Base-by-base conservation (phyloP, 2,888 invertebrate genomes). In the Oscheius sp. region DNA sequence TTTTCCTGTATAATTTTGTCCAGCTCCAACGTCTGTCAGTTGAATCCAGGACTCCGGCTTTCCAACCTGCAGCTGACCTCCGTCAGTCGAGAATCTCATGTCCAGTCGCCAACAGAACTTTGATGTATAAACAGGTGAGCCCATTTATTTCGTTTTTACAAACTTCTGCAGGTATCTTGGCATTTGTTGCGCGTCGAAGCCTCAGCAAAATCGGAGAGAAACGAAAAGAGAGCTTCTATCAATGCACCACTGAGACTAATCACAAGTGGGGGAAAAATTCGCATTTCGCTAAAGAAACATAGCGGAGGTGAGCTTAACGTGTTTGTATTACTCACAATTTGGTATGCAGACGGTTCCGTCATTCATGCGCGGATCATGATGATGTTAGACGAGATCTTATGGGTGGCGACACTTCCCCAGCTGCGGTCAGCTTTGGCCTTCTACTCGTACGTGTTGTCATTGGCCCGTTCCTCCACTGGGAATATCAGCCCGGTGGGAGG, bases 331-430 rank as follows among this genome's bases (percentile, higher is more conserved):
- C 13, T 35, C 10, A 37, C 5, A 62, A n/a, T n/a, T 13, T 21
- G 71, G 37, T 74, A 91, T 91, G 29, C 91, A 95, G 98, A 98
- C 91, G 97, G 96, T 89, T 94, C 94, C 80, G 93, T 98, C 73
- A 91, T 97, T 88, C 95, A 96, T 1, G 96, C 96, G 37, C 93
- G 96, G 71, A 92, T 99, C 79, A 94, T 95, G 74, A 92, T 98
- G 71, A 94, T 97, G 84, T 92, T 99, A 82, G 97, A 99, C 90
- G 96, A 98, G 89, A 92, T 99, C 63, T 92, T 98, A 47, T 99
- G 98, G 97, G 96, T 98, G 87, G 91, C 86, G 79, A 89, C 84
- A 2, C 76, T 89, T 48, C 85, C 87, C 0, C 89, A 89, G 79
- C 79, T 89, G n/a, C 76, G 84, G 21, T 89, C 89, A 4, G 89